Evolutionary conservation across 2,797 vertebrate genomes (phyloP).

Genomic region (Allobates femoralis): DNA sequence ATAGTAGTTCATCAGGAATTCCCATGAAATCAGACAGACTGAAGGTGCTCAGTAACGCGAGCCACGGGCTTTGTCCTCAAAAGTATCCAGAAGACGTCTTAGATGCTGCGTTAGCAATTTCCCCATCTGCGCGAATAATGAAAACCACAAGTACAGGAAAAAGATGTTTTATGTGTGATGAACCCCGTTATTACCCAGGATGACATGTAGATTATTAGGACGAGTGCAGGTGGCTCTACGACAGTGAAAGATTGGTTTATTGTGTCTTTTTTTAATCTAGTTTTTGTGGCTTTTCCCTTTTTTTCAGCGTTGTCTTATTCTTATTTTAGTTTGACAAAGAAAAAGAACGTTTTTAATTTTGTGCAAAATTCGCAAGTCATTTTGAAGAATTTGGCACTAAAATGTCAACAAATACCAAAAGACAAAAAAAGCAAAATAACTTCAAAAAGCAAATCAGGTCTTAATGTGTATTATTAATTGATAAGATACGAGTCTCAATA

Average conservation of each 20-base stretch:
- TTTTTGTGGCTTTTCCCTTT: no score
- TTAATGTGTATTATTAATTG: no score
- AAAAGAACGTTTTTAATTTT: no score
- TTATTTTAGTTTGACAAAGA: no score
- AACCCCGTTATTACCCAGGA: not conserved
- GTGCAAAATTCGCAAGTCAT: no score
- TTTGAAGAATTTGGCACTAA: no score
- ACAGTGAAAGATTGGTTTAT: not conserved
- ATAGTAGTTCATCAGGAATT: slow-evolving; percentile 89
- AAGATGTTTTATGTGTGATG: not conserved
- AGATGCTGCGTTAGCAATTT: not conserved
- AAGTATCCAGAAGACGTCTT: not conserved
- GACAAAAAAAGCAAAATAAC: no score
- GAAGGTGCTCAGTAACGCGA: slow-evolving; percentile 67
- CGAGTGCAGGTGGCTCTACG: not conserved
- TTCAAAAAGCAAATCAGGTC: no score
- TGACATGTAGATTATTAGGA: not conserved
- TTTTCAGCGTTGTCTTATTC: no score
- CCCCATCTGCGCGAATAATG: not conserved
- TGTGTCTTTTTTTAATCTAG: no score
- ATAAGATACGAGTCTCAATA: no score
- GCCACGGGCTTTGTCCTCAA: slow-evolving; percentile 5
- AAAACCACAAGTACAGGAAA: not conserved
- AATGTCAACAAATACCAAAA: no score
- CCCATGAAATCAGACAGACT: slow-evolving; percentile 77